Evolutionary conservation across 2,888 invertebrate genomes (phyloP).

Genomic region (Lochmaea capreae): DNA sequence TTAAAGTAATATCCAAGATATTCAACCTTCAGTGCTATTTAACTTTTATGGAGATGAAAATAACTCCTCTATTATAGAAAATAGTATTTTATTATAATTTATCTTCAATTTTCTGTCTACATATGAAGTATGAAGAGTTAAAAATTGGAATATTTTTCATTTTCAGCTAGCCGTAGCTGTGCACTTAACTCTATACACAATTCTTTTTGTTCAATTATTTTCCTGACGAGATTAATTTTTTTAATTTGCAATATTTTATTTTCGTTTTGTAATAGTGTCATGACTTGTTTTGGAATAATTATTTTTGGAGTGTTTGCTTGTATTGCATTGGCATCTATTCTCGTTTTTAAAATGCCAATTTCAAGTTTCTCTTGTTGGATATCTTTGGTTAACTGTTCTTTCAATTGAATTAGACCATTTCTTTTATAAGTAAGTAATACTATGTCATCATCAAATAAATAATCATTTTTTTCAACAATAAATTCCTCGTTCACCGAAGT

Average conservation of each 20-base stretch:
- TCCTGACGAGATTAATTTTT: constrained; percentile 64
- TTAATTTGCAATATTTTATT: constrained; percentile 65
- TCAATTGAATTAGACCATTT: constrained; percentile 75
- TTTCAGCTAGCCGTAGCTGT: constrained; percentile 45
- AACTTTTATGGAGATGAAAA: no score
- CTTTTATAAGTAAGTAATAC: constrained; percentile 74
- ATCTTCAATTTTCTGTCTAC: background rate
- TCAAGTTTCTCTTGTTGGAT: constrained; percentile 81
- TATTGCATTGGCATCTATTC: constrained; percentile 26
- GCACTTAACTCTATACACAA: constrained; percentile 63
- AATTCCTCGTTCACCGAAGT: constrained; percentile 37
- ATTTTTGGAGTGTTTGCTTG: constrained; percentile 36
- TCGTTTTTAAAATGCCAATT: constrained; percentile 65
- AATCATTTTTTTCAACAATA: constrained; percentile 43
- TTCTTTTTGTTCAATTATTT: constrained; percentile 65
- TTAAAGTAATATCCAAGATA: no score
- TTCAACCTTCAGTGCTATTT: no score
- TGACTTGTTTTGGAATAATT: constrained; percentile 55
- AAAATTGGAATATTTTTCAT: constrained; percentile 39
- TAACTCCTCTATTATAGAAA: no score
- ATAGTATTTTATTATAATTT: background rate
- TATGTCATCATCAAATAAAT: constrained; percentile 55
- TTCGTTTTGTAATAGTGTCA: constrained; percentile 62
- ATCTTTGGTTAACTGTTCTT: constrained; percentile 75
- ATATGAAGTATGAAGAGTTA: background rate